Evolutionary conservation across 2,797 vertebrate genomes (phyloP).

Genomic region (Muraenolepis orangiensis): DNA sequence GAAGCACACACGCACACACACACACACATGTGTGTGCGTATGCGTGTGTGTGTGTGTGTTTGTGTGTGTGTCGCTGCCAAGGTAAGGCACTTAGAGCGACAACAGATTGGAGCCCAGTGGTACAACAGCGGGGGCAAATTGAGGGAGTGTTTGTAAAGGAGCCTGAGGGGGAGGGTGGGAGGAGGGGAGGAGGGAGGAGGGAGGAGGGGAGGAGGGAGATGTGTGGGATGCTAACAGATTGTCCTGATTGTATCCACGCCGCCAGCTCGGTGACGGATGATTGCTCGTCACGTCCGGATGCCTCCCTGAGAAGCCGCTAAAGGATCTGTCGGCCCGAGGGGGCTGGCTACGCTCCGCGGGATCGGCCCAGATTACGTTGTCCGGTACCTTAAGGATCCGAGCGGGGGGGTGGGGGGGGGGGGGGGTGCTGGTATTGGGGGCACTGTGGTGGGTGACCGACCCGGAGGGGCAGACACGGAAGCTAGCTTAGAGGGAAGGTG

Average conservation of each 20-base stretch:
- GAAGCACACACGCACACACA: slow-evolving; percentile 7
- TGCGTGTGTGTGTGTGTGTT: slow-evolving; percentile 40
- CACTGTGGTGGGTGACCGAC: not conserved
- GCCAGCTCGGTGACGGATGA: slow-evolving; percentile 32
- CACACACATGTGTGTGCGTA: slow-evolving; percentile 44
- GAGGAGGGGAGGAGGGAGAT: no score
- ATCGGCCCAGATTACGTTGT: not conserved
- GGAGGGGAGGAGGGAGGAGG: no score
- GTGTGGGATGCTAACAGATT: slow-evolving; percentile 43
- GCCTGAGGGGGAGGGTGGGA: slow-evolving; percentile 28
- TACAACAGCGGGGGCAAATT: slow-evolving; percentile 46
- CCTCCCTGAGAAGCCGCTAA: slow-evolving; percentile 16
- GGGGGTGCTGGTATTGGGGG: no score
- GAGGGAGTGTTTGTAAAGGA: slow-evolving; percentile 33
- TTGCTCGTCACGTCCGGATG: slow-evolving; percentile 17
- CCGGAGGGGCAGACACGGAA: no score
- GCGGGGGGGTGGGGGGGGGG: not conserved
- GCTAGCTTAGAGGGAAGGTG: not conserved
- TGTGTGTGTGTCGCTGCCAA: slow-evolving; percentile 46
- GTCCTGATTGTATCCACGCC: slow-evolving; percentile 32
- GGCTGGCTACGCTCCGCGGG: not conserved
- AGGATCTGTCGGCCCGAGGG: slow-evolving; percentile 3
- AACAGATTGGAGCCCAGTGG: slow-evolving; percentile 56
- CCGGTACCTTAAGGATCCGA: not conserved
- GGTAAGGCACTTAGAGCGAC: slow-evolving; percentile 60